Evolutionary conservation across 1,140 invertebrate species (phyloP).

Genomic region (Brachionus asplanchnoidis): DNA sequence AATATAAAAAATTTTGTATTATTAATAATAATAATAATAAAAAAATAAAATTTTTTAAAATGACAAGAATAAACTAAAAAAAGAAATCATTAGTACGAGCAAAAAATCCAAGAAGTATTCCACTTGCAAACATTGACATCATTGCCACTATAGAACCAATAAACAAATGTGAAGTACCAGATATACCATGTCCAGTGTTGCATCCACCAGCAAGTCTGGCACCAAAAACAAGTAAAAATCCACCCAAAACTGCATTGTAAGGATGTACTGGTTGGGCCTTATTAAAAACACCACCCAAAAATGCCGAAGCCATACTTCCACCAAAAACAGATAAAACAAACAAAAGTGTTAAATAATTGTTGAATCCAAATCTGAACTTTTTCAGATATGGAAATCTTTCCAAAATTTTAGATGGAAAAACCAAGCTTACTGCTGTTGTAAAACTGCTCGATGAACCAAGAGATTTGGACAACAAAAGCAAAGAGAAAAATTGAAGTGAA

Average conservation of each 20-base stretch:
- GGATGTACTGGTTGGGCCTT: neutral
- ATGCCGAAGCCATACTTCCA: neutral
- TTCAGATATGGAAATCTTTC: neutral
- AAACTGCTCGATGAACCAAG: neutral
- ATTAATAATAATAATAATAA: too few relatives aligned
- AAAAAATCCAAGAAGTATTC: neutral
- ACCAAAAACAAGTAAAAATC: constrained; percentile 34
- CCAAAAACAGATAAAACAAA: neutral
- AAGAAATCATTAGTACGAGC: neutral
- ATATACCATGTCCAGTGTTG: constrained; percentile 27
- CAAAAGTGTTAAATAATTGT: neutral
- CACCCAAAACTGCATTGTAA: constrained; percentile 14
- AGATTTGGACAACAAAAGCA: neutral
- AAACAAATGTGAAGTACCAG: constrained; percentile 9
- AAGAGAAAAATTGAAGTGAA: neutral
- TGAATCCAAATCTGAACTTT: neutral
- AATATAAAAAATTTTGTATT: too few relatives aligned
- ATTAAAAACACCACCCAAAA: neutral
- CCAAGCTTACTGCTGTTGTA: neutral
- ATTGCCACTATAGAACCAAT: constrained; percentile 9
- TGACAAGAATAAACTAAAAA: too few relatives aligned
- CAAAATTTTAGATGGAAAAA: neutral
- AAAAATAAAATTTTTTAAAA: too few relatives aligned
- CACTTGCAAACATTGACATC: constrained; percentile 25
- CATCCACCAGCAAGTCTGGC: constrained; percentile 25